phyloP scores from a whole-genome alignment of 2,797 vertebrate species.

The Cryptoblepharus egeriae region DNA sequence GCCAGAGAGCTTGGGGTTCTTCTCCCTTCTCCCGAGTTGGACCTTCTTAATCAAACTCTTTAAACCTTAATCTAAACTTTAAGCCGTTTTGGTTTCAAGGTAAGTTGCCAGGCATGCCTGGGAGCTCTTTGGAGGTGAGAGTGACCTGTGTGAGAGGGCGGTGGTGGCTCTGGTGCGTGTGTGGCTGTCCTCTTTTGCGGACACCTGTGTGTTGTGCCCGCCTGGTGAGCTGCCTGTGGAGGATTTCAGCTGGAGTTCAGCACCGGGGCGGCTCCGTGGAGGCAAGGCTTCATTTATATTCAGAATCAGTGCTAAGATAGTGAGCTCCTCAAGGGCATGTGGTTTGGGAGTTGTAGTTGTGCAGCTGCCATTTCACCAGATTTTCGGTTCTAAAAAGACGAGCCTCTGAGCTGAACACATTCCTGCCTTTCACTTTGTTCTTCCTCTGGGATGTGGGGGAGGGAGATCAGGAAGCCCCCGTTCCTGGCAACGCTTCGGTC shows the following conservation, averaged over 20 bases:
- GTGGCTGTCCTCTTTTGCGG: conserved; percentile 14
- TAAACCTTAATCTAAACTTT: conserved; percentile 49
- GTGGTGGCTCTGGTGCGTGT: too few species aligned
- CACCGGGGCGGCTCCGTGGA: conserved; percentile 22
- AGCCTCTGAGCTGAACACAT: not conserved
- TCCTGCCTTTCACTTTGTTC: conserved; percentile 49
- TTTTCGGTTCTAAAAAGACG: not conserved
- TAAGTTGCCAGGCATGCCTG: conserved; percentile 69
- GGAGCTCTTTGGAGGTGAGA: too few species aligned
- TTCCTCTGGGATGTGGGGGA: not conserved
- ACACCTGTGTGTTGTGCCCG: not conserved
- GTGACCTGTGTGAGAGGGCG: too few species aligned
- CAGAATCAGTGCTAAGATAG: conserved; percentile 24
- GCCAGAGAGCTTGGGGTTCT: conserved; percentile 63
- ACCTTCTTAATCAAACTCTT: conserved; percentile 60
- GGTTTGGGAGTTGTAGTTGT: conserved; percentile 21
- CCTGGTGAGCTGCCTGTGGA: not conserved
- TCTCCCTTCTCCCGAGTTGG: conserved; percentile 52
- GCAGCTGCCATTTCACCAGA: too few species aligned
- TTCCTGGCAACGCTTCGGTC: fast-evolving
- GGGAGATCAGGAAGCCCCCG: not conserved
- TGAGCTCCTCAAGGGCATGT: conserved; percentile 36
- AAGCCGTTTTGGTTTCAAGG: conserved; percentile 72
- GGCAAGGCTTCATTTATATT: not conserved
- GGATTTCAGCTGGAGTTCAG: conserved; percentile 50